Evolutionary conservation across 2,797 vertebrate genomes (phyloP).

Genomic region (Cuniculus paca): DNA sequence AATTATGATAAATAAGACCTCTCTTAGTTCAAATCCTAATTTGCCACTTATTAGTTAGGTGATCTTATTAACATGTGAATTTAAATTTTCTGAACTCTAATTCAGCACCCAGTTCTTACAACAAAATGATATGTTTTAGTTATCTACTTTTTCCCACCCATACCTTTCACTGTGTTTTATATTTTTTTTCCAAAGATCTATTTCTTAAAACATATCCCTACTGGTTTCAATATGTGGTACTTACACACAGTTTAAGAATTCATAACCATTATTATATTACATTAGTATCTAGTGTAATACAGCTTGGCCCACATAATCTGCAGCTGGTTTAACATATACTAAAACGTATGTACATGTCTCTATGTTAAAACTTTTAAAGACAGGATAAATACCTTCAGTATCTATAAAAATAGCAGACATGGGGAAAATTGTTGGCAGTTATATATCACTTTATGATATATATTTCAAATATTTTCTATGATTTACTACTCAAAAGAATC

Average conservation of each 20-base stretch:
- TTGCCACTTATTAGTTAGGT: background rate
- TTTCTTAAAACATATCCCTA: background rate
- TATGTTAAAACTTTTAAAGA: background rate
- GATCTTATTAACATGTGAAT: background rate
- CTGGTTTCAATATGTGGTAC: background rate
- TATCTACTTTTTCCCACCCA: background rate
- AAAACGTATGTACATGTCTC: background rate
- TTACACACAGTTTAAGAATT: background rate
- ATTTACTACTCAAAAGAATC: background rate
- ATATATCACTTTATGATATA: background rate
- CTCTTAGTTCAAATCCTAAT: conserved; percentile 13
- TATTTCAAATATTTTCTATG: background rate
- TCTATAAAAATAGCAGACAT: background rate
- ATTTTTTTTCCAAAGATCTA: background rate
- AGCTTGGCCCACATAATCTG: background rate
- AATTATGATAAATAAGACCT: background rate
- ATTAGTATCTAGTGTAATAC: background rate
- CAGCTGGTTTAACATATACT: background rate
- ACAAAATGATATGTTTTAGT: background rate
- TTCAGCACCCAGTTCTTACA: background rate
- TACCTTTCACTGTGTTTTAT: background rate
- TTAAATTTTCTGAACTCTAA: background rate
- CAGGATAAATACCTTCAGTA: background rate
- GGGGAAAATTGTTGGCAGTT: background rate
- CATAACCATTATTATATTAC: background rate